phyloP scores from a whole-genome alignment of 1,140 invertebrate genomes.

The Acromyrmex echinatior region DNA sequence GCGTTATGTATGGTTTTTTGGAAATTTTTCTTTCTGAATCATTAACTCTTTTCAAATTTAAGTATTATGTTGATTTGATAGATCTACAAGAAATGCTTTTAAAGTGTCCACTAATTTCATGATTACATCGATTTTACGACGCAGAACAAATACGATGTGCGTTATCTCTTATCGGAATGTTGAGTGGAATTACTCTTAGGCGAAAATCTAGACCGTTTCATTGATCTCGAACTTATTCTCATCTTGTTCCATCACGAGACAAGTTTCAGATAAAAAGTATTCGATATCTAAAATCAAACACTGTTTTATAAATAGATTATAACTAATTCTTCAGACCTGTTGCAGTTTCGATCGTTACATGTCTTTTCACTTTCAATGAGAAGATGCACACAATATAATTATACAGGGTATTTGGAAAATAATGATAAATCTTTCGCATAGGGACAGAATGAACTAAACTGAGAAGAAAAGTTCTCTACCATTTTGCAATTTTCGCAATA shows the following conservation, averaged over 20 bases:
- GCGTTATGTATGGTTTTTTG: not conserved
- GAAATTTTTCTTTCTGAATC: not conserved
- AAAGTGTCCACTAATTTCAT: not conserved
- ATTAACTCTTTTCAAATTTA: not conserved
- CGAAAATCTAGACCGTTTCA: conserved; percentile 8
- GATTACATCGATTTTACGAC: conserved; percentile 33
- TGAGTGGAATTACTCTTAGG: conserved; percentile 9
- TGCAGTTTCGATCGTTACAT: conserved; percentile 5
- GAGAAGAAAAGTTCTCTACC: too few relatives aligned
- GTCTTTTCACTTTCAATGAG: not conserved
- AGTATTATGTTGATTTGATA: not conserved
- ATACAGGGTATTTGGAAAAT: not conserved
- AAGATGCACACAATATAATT: not conserved
- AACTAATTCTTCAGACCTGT: not conserved
- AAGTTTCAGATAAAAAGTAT: conserved; percentile 7
- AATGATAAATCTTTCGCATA: too few relatives aligned
- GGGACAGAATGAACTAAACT: too few relatives aligned
- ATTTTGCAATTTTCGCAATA: too few relatives aligned
- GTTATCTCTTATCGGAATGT: conserved; percentile 43
- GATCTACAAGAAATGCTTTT: not conserved
- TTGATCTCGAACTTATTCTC: conserved; percentile 25
- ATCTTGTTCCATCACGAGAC: not conserved
- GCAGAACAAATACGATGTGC: not conserved
- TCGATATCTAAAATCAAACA: conserved; percentile 1
- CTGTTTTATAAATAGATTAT: not conserved